Conservation (phyloP, 2,113 vertebrate species). For the Meles meles region DNA sequence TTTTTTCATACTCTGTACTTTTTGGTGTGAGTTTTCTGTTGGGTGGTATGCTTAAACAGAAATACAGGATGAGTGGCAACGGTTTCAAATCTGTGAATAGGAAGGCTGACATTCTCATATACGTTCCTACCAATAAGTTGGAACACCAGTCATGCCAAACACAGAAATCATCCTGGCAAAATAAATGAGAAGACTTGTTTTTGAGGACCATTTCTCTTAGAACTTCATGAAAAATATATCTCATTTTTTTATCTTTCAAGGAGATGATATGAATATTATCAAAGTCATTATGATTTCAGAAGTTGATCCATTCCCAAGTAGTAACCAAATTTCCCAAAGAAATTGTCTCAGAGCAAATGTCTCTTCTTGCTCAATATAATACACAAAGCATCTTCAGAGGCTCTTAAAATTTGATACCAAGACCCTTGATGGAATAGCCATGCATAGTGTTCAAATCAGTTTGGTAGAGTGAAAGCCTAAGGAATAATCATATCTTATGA, state of each 20-base stretch:
- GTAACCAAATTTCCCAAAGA: constrained; percentile 45
- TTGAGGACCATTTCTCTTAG: neutral
- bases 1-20: neutral
- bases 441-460: constrained; percentile 3
- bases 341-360: constrained; percentile 37
- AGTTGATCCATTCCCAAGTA: constrained; percentile 22
- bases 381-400: constrained; percentile 49
- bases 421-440: neutral
- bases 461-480: neutral
- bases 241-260: constrained; percentile 16
- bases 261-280: neutral
- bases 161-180: neutral
- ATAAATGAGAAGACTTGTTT: neutral
- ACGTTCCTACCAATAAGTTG: neutral
- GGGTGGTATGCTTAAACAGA: neutral
- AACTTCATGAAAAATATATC: neutral
- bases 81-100: neutral
- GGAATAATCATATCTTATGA: neutral
- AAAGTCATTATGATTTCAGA: constrained; percentile 29
- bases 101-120: neutral
- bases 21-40: neutral
- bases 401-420: constrained; percentile 46
- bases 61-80: neutral
- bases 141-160: neutral
- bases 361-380: constrained; percentile 20